Evolutionary conservation across 2,888 invertebrate genomes (phyloP), one percentile per base, ranked within the genome.

Genomic region (Apeira syringaria): DNA sequence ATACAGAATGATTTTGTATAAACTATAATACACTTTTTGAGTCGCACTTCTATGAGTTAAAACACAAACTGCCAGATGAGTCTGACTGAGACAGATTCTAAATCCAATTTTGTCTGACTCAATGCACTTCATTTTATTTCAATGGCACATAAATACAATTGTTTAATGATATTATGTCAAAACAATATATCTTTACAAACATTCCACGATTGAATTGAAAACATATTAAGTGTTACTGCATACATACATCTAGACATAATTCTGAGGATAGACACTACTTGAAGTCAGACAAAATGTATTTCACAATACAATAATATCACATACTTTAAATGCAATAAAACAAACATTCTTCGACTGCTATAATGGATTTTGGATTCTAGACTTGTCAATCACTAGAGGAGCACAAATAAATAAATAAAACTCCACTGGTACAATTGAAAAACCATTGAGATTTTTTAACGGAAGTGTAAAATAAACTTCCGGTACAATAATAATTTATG

Each of bases 381-480:
- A 29, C 6, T 65, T 65, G 60, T 63, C 62, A 63, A 73, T 74
- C 72, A 73, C 71, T 45, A 75, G 68, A 68, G 73, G 74, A 76
- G 74, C 69, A 74, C 70, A 78, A 79, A 81, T 82, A 80, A 87
- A 80, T 87, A 85, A 87, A 84, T 80, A 80, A 72, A 78, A 78
- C 74, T 82, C 78, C 87, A 87, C 82, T 87, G 88, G 88, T 88
- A 88, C 88, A 87, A 86, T 85, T 64, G 85, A 87, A 85, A 89
- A 82, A 84, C 86, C 88, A 86, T 86, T 84, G 87, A 87, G 86
- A 84, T 86, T 88, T 87, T n/a, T 87, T 88, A 85, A 88, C 84
- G 83, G 87, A 84, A 88, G 86, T 78, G 59, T 74, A 78, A 82
- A 77, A 71, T 74, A 68, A 76, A 80, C 87, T 87, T 82, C 88